A percentile compares a stretch with the other conserved stretches of the same genome.
Evolutionary conservation across 2,888 invertebrate species (phyloP).

Genomic region (Urechis unicinctus): DNA sequence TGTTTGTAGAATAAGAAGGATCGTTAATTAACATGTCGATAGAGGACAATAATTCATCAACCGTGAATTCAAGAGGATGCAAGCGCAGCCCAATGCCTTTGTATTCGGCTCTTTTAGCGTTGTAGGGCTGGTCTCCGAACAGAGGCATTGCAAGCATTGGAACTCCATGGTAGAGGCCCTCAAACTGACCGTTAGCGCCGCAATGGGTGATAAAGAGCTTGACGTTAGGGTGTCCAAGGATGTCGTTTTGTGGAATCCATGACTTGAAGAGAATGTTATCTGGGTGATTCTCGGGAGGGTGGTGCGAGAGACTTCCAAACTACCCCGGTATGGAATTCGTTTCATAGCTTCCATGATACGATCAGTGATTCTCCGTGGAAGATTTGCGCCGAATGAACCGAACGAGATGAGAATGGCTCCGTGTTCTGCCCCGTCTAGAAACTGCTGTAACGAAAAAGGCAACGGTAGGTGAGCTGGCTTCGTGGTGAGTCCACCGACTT

Average conservation of each 20-base stretch:
- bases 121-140: constrained; percentile 23
- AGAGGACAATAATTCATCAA: constrained; percentile 11
- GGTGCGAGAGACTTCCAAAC: too few relatives aligned
- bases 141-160: constrained; percentile 27
- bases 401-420: too few relatives aligned
- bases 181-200: constrained; percentile 26
- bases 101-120: constrained; percentile 16
- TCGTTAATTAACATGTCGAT: constrained; percentile 18
- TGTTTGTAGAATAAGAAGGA: constrained; percentile 13
- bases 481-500: too few relatives aligned
- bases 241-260: constrained; percentile 15
- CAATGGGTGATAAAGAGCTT: constrained; percentile 29
- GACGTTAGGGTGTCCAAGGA: constrained; percentile 17
- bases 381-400: too few relatives aligned
- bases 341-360: too few relatives aligned
- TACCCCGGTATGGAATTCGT: too few relatives aligned
- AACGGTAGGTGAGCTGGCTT: too few relatives aligned
- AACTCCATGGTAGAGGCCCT: constrained; percentile 27
- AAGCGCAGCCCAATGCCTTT: constrained; percentile 10
- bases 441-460: too few relatives aligned
- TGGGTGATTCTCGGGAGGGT: constrained; percentile 2
- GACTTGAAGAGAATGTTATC: constrained; percentile 3
- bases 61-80: neutral
- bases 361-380: too few relatives aligned
- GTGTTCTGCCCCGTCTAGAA: too few relatives aligned